Evolutionary conservation across 2,888 invertebrate genomes (phyloP).

Genomic region (Chaitophorus viminalis): DNA sequence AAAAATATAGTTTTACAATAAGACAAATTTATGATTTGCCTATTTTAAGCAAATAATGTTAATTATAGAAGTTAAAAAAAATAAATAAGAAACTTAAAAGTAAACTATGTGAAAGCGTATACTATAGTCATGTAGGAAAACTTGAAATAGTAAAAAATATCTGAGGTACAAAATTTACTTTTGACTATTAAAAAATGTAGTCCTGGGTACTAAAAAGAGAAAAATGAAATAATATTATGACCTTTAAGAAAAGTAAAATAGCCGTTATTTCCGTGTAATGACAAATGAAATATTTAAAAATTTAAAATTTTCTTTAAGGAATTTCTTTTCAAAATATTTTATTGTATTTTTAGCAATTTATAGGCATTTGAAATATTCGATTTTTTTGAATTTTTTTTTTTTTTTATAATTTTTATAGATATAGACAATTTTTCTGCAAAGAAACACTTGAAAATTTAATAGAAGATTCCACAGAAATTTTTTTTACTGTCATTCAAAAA

Average conservation of each 20-base stretch:
- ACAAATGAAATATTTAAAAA: not conserved
- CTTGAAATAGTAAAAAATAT: not conserved
- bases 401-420: no score
- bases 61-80: not conserved
- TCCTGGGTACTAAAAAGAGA: not conserved
- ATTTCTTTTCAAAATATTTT: no score
- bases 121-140: not conserved
- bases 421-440: no score
- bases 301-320: no score
- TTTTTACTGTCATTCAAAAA: no score
- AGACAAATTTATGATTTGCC: no score
- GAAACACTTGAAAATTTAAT: no score
- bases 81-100: not conserved
- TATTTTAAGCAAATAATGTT: not conserved
- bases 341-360: no score
- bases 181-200: not conserved
- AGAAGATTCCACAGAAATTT: no score
- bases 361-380: no score
- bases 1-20: no score
- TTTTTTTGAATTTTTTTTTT: no score
- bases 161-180: not conserved
- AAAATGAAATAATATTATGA: not conserved
- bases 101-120: not conserved
- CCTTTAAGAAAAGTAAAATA: not conserved
- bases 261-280: not conserved